Evolutionary conservation across 2,888 invertebrate species (phyloP).

Genomic region (Clepsis dumicolana): DNA sequence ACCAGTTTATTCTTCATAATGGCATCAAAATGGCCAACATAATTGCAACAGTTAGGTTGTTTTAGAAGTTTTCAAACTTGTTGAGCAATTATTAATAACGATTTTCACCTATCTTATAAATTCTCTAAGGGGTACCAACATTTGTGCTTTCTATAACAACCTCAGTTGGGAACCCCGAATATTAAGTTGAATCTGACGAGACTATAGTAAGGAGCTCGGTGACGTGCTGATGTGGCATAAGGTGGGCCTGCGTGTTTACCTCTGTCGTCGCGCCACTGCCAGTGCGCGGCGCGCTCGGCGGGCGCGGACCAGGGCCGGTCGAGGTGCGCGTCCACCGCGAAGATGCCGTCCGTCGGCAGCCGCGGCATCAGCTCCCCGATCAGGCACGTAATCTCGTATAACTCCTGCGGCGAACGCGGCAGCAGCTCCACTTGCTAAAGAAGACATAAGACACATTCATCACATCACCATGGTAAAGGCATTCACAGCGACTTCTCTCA

Average conservation of each 20-base stretch:
- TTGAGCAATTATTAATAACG: no score
- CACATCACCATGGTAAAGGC: no score
- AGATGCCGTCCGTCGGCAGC: slow-evolving; percentile 97
- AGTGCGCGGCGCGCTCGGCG: slow-evolving; percentile 95
- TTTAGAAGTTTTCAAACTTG: background rate
- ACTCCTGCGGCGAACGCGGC: slow-evolving; percentile 96
- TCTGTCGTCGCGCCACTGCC: slow-evolving; percentile 99
- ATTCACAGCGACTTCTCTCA: no score
- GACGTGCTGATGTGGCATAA: background rate
- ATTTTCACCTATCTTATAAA: no score
- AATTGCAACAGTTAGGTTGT: background rate
- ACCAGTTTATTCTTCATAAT: background rate
- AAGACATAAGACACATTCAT: background rate
- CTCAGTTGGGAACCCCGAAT: no score
- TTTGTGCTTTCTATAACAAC: no score
- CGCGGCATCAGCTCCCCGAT: slow-evolving; percentile 99
- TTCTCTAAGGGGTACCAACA: no score
- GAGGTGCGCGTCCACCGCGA: slow-evolving; percentile 95
- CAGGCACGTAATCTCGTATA: slow-evolving; percentile 98
- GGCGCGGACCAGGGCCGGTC: slow-evolving; percentile 91
- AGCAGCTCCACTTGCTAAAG: slow-evolving; percentile 92
- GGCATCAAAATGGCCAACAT: background rate
- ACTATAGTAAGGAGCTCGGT: background rate
- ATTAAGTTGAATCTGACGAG: background rate
- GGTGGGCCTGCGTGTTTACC: slow-evolving; percentile 71